phyloP scores from a whole-genome alignment of 2,797 vertebrate species.

The Pipistrellus pipistrellus region DNA sequence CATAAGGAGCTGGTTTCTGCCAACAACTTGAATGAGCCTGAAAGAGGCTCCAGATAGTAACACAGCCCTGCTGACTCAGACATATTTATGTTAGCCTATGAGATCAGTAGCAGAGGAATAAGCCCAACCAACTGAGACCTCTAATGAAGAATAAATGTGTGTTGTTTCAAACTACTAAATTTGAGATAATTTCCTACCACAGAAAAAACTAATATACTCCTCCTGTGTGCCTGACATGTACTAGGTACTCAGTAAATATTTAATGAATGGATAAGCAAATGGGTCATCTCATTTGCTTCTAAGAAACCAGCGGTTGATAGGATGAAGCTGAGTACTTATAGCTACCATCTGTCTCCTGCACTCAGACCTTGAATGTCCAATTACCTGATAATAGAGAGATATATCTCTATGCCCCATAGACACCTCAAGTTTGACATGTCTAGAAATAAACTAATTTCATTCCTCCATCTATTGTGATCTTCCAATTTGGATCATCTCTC shows the following conservation, averaged over 20 bases:
- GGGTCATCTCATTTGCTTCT: not conserved
- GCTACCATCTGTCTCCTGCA: not conserved
- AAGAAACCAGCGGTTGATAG: not conserved
- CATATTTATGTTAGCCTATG: not conserved
- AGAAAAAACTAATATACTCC: not conserved
- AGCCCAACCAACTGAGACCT: not conserved
- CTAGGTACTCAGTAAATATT: not conserved
- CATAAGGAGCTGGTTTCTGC: not conserved
- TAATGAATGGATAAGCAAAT: not conserved
- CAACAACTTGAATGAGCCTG: not conserved
- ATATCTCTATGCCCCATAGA: not conserved
- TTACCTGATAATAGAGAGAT: not conserved
- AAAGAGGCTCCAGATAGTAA: not conserved
- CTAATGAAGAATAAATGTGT: not conserved
- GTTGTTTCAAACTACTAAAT: not conserved
- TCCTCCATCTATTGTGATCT: not conserved
- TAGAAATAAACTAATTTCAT: not conserved
- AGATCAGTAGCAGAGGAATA: not conserved
- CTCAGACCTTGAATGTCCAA: not conserved
- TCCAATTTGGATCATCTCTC: not conserved
- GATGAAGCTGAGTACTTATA: not conserved
- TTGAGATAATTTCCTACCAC: slow-evolving; percentile 14
- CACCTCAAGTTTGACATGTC: not conserved
- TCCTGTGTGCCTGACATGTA: not conserved
- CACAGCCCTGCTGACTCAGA: not conserved